phyloP scores from a whole-genome alignment of 2,888 invertebrate species.

The Epinotia brunnichana region DNA sequence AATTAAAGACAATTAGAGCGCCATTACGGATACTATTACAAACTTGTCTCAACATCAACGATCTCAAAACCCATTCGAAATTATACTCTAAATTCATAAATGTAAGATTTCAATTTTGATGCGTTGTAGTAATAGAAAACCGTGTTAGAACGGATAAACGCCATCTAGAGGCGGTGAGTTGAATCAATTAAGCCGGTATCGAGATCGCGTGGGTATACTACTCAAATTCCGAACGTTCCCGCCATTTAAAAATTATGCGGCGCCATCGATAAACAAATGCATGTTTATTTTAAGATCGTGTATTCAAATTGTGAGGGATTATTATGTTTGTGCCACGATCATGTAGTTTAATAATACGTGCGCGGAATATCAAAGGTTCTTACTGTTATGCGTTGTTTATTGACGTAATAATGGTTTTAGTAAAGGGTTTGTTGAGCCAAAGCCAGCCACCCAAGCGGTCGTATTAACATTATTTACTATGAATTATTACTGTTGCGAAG shows the following conservation, averaged over 20 bases:
- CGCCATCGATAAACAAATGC: slow-evolving; percentile 59
- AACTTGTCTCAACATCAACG: slow-evolving; percentile 44
- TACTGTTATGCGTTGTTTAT: slow-evolving; percentile 46
- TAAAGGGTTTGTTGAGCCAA: slow-evolving; percentile 41
- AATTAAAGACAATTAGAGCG: slow-evolving; percentile 55
- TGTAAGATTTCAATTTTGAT: slow-evolving; percentile 14
- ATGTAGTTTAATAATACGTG: slow-evolving; percentile 42
- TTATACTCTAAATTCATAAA: slow-evolving; percentile 9
- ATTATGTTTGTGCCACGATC: slow-evolving; percentile 41
- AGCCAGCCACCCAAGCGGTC: slow-evolving; percentile 47
- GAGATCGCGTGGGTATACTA: slow-evolving; percentile 52
- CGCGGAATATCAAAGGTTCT: slow-evolving; percentile 36
- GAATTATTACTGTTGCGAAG: slow-evolving; percentile 45
- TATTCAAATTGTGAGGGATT: slow-evolving; percentile 44
- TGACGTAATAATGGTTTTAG: slow-evolving; percentile 43
- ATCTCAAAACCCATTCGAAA: slow-evolving; percentile 16
- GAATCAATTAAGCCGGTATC: slow-evolving; percentile 60
- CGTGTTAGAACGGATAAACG: slow-evolving; percentile 47
- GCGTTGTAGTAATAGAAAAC: slow-evolving; percentile 32
- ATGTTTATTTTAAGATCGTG: slow-evolving; percentile 56
- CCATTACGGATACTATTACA: slow-evolving; percentile 55
- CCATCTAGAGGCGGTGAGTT: slow-evolving; percentile 55
- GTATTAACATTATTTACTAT: slow-evolving; percentile 49
- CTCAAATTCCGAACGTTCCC: slow-evolving; percentile 59
- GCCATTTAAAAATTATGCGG: slow-evolving; percentile 66